These are phyloP conservation scores for Wiebesia pumilae DNA, from an alignment of 1,140 invertebrate genomes.

Conservation along the genomic window DNA sequence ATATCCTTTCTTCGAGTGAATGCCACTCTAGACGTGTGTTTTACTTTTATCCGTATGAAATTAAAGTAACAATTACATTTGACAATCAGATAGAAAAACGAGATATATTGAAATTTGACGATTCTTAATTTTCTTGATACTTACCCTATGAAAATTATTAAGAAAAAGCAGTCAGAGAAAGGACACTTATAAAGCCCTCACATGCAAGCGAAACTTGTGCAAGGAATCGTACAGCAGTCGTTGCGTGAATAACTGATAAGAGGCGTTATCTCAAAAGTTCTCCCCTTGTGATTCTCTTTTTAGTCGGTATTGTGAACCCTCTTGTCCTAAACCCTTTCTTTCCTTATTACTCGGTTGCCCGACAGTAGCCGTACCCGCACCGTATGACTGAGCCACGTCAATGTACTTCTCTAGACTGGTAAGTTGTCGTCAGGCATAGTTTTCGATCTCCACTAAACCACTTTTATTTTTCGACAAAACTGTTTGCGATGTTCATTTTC, in stretches of 20 bases:
- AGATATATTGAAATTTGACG: not conserved
- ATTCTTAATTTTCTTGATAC: not conserved
- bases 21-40: too few relatives aligned
- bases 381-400: not conserved
- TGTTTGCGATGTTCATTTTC: not conserved
- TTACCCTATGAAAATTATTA: not conserved
- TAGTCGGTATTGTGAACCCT: not conserved
- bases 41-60: too few relatives aligned
- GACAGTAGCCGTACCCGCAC: not conserved
- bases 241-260: slow-evolving; percentile 8
- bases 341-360: too few relatives aligned
- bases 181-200: too few relatives aligned
- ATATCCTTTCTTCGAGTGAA: too few relatives aligned
- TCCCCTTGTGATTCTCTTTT: slow-evolving; percentile 33
- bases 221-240: not conserved
- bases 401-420: not conserved
- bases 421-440: slow-evolving; percentile 44
- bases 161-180: not conserved
- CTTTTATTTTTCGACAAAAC: too few relatives aligned
- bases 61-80: too few relatives aligned
- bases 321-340: not conserved
- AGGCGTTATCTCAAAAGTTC: not conserved
- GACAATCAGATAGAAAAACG: too few relatives aligned
- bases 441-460: not conserved
- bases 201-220: not conserved